Base-by-base conservation (phyloP, 2,797 vertebrate species). In the Thripadectes ignobilis region DNA sequence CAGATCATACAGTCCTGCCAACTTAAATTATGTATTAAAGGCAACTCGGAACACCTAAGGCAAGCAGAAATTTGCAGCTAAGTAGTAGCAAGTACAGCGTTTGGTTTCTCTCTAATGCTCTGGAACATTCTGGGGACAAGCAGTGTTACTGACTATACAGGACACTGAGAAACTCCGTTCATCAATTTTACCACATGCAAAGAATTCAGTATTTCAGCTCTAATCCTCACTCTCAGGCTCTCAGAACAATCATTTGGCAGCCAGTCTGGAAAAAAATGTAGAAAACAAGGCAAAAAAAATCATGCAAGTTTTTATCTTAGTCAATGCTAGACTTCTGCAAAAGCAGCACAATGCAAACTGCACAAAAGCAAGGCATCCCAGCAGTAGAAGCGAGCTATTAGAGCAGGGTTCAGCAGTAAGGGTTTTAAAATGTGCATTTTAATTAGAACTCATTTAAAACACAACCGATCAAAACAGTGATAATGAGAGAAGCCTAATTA, bases 381-480 rank as follows among this genome's bases (percentile, higher is more conserved):
- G 1, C 88, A 63, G 83, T 11, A 62, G 68, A 88, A 67, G 46
- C 2, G 0, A 81, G 67, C 41, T 68, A 24, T 88, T 86, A 77
- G 92, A 63, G 51, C 6, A 51, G 86, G 89, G 85, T 71, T 58
- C 92, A 71, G 87, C 84, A 93, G 69, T 24, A 77, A 85, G 88
- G 79, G 12, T 93, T 93, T 97, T 96, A 57, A 97, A 97, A 96
- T 93, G 92, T 95, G 90, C 92, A 96, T 97, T 97, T 97, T 97
- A 97, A 98, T 97, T 96, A 97, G 94, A 96, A 75, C 95, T 94
- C 93, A 93, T 97, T 96, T 91, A 96, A 96, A 96, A 89, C 93
- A 92, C 88, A 95, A 83, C 91, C 12, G 82, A 96, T 97, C 91
- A 97, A 96, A 96, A 96, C 95, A 93, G 85, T 93, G 80, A 97